Conservation (phyloP, 1,140 invertebrate genomes). For the Neodiprion fabricii region DNA sequence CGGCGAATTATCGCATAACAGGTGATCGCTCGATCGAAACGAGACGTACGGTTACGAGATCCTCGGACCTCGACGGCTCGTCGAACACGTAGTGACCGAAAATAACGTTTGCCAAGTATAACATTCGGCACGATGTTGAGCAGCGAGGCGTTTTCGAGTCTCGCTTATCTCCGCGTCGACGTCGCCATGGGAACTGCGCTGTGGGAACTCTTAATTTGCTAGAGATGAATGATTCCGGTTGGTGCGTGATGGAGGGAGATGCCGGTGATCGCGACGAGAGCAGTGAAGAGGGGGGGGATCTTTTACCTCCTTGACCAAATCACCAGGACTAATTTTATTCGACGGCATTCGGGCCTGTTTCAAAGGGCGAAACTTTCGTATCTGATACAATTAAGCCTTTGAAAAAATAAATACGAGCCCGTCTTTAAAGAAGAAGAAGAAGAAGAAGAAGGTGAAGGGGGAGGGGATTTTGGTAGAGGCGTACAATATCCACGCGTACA, state of each 20-base stretch:
- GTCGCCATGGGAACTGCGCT: background rate
- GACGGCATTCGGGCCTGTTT: background rate
- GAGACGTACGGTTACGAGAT: too few relatives aligned
- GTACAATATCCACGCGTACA: background rate
- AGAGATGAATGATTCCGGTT: background rate
- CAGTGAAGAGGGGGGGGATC: background rate
- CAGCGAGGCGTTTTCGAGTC: background rate
- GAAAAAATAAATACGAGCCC: constrained; percentile 10
- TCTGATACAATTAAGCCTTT: constrained; percentile 11
- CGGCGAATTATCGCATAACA: too few relatives aligned
- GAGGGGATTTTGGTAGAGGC: background rate
- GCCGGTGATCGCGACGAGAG: background rate
- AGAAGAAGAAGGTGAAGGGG: background rate
- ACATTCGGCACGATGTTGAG: background rate
- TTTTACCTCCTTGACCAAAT: constrained; percentile 5
- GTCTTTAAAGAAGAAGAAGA: constrained; percentile 1
- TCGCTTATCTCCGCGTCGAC: background rate
- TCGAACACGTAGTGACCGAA: too few relatives aligned
- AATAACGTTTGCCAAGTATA: background rate
- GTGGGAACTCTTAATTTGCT: constrained; percentile 1
- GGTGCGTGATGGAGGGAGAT: background rate
- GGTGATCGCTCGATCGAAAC: too few relatives aligned
- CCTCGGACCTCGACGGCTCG: too few relatives aligned
- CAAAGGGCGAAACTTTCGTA: constrained; percentile 3
- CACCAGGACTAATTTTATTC: constrained; percentile 1